A percentile compares a stretch with the other conserved stretches of the same genome.
phyloP scores from a whole-genome alignment of 2,888 invertebrate species.

The Conops quadrifasciatus region DNA sequence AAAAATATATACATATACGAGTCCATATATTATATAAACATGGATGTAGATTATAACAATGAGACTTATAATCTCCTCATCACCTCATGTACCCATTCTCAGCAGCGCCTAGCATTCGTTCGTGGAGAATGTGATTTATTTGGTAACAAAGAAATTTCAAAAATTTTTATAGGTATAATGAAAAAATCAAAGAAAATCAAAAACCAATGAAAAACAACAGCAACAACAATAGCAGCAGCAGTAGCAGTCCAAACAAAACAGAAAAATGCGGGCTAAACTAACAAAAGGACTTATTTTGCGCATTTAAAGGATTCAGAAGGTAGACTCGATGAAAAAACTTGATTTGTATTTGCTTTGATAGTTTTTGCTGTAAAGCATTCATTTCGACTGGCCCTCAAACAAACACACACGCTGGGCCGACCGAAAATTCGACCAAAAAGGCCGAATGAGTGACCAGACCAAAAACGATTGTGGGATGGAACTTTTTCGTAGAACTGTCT shows the following conservation, averaged over 20 bases:
- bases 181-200: neutral
- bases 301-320: conserved; percentile 31
- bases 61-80: too few relatives aligned
- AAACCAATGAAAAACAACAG: neutral
- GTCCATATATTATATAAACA: too few relatives aligned
- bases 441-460: conserved; percentile 9
- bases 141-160: conserved; percentile 8
- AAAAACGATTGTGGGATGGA: neutral
- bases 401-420: neutral
- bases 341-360: conserved; percentile 25
- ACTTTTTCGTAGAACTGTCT: too few relatives aligned
- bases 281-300: conserved; percentile 30
- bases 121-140: conserved; percentile 18
- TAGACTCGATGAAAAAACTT: conserved; percentile 22
- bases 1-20: too few relatives aligned
- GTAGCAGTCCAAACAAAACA: neutral
- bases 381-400: neutral
- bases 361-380: neutral
- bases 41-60: too few relatives aligned
- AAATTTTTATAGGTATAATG: conserved; percentile 11
- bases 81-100: too few relatives aligned
- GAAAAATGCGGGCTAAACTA: conserved; percentile 32
- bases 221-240: neutral
- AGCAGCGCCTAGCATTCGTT: neutral
- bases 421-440: neutral